phyloP scores from a whole-genome alignment of 2,113 vertebrate genomes.

The Bufo bufo region DNA sequence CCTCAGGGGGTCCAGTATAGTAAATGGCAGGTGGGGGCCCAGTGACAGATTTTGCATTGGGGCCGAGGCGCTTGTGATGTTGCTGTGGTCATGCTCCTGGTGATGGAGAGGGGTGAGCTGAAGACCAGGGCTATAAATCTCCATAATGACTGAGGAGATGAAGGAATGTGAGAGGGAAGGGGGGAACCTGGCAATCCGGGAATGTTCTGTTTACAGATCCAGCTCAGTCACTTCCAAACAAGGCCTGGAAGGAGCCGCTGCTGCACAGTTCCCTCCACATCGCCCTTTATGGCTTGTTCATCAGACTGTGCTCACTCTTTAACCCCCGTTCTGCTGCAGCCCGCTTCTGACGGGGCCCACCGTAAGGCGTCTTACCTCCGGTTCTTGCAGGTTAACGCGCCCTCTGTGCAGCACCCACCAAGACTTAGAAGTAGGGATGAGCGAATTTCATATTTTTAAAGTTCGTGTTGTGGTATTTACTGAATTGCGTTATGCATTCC shows the following conservation, averaged over 20 bases:
- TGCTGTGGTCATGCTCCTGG: no score
- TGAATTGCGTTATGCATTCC: no score
- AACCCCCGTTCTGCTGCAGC: background rate
- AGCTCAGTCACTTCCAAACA: conserved; percentile 22
- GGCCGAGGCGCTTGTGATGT: no score
- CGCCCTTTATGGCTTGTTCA: conserved; percentile 47
- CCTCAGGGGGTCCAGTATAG: no score
- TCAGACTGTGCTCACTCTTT: background rate
- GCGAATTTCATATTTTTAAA: no score
- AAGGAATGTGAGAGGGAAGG: conserved; percentile 16
- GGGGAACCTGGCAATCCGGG: conserved; percentile 4
- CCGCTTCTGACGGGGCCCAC: background rate
- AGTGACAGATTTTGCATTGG: no score
- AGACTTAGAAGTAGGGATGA: no score
- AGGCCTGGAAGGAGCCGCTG: conserved; percentile 22
- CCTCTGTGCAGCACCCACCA: no score
- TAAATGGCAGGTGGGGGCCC: no score
- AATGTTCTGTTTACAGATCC: conserved; percentile 43
- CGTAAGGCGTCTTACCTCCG: background rate
- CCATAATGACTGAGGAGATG: conserved; percentile 5
- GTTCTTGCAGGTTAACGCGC: no score
- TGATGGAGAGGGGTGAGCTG: no score
- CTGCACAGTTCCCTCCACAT: background rate
- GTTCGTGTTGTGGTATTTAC: no score
- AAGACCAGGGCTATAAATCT: background rate